These are phyloP conservation scores for Cosmorhoe ocellata DNA, from an alignment of 2,888 invertebrate species.

Conservation along the genomic window DNA sequence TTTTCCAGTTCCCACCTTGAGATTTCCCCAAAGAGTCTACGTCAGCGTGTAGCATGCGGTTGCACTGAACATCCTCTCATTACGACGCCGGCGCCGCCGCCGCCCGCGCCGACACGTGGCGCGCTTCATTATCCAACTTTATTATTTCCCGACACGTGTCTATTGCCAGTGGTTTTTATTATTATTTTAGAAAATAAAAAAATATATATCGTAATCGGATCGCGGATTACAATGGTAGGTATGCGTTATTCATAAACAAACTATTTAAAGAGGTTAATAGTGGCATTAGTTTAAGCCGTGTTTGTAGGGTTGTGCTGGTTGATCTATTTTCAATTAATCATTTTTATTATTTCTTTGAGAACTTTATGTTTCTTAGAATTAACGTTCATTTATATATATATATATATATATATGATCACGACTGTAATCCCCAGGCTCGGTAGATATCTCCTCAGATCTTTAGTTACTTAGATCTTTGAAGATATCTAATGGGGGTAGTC, in stretches of 20 bases:
- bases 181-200: constrained; percentile 40
- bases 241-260: constrained; percentile 75
- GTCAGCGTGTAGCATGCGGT: constrained; percentile 21
- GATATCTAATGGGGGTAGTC: too few species aligned
- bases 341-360: too few species aligned
- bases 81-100: constrained; percentile 39
- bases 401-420: too few species aligned
- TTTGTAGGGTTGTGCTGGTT: constrained; percentile 2
- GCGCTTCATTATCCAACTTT: constrained; percentile 71
- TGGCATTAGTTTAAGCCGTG: constrained; percentile 41
- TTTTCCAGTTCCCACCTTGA: too few species aligned
- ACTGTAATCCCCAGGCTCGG: too few species aligned
- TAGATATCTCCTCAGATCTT: too few species aligned
- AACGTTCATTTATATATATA: too few species aligned
- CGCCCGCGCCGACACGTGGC: constrained; percentile 60
- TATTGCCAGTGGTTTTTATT: constrained; percentile 63
- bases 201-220: constrained; percentile 68
- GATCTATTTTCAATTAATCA: neutral
- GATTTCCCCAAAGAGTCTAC: too few species aligned
- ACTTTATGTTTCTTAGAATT: too few species aligned
- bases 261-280: constrained; percentile 67
- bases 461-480: too few species aligned
- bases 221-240: constrained; percentile 47
- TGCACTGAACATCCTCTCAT: constrained; percentile 23
- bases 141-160: constrained; percentile 77